Conservation (phyloP, 2,113 vertebrate species). For the Lanius ludovicianus region DNA sequence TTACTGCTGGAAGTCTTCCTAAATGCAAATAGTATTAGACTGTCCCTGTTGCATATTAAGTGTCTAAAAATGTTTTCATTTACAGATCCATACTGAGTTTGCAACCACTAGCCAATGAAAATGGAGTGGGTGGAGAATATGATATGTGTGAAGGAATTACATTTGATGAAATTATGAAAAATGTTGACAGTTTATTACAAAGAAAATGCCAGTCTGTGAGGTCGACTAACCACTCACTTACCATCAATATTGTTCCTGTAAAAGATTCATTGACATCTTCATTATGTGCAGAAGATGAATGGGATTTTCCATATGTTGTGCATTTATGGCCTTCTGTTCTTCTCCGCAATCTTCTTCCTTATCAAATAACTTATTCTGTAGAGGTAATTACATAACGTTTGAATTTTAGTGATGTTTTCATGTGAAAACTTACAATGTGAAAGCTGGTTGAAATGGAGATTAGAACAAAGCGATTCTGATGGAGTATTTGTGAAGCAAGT, state of each 20-base stretch:
- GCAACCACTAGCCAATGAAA: conserved; percentile 74
- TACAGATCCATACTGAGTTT: conserved; percentile 85
- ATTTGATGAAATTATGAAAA: conserved; percentile 84
- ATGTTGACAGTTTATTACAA: conserved; percentile 73
- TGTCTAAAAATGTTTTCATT: not conserved
- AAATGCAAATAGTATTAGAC: not conserved
- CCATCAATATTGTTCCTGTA: conserved; percentile 88
- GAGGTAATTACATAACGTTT: conserved; percentile 68
- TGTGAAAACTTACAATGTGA: not conserved
- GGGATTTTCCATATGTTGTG: conserved; percentile 89
- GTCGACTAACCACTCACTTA: conserved; percentile 71
- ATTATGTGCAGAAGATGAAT: conserved; percentile 80
- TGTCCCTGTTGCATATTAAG: not conserved
- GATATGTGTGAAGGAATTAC: conserved; percentile 85
- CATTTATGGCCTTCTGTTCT: conserved; percentile 93
- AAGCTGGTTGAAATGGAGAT: not conserved
- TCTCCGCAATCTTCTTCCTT: conserved; percentile 93
- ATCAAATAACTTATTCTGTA: conserved; percentile 82
- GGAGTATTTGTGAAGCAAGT: not conserved
- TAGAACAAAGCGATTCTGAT: not conserved
- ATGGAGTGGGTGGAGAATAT: conserved; percentile 51
- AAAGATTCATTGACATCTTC: conserved; percentile 83
- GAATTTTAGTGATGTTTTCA: not conserved
- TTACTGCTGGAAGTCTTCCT: not conserved
- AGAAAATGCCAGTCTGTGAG: conserved; percentile 79